Conservation (phyloP, 23 tunicate species). For the Oikopleura dioica region DNA sequence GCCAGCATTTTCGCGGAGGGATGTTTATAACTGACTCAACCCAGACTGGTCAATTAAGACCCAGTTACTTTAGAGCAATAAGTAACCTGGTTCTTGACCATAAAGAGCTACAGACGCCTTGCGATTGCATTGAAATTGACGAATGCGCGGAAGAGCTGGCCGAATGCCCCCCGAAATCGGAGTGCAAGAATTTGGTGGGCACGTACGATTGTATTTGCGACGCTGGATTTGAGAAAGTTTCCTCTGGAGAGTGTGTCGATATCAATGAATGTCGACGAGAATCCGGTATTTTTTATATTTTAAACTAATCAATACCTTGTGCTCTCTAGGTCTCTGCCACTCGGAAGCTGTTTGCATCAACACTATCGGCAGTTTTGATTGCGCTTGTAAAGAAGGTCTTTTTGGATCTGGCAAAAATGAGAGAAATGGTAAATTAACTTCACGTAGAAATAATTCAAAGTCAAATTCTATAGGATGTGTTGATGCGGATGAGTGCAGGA, state of each 20-base stretch:
- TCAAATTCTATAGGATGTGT: too few species aligned
- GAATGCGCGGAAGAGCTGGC: neutral
- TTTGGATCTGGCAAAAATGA: too few species aligned
- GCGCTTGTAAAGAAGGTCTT: too few species aligned
- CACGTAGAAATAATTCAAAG: too few species aligned
- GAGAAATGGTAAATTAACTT: too few species aligned
- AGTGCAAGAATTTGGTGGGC: neutral
- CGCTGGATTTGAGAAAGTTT: neutral
- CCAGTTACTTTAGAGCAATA: neutral
- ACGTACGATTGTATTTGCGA: neutral
- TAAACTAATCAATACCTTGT: too few species aligned
- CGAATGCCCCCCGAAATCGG: neutral
- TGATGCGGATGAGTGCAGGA: too few species aligned
- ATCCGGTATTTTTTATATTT: too few species aligned
- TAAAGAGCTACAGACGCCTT: neutral
- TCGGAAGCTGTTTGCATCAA: too few species aligned
- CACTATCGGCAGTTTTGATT: too few species aligned
- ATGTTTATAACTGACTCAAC: neutral
- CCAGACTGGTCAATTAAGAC: neutral
- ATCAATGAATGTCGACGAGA: neutral
- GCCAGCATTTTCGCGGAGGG: neutral
- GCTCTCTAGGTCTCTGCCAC: too few species aligned
- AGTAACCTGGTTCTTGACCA: neutral
- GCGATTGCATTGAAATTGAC: slow-evolving; percentile 2
- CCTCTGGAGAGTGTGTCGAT: neutral